Base-by-base conservation (phyloP, 2,113 vertebrate genomes). In the Nannobrachium achirus region DNA sequence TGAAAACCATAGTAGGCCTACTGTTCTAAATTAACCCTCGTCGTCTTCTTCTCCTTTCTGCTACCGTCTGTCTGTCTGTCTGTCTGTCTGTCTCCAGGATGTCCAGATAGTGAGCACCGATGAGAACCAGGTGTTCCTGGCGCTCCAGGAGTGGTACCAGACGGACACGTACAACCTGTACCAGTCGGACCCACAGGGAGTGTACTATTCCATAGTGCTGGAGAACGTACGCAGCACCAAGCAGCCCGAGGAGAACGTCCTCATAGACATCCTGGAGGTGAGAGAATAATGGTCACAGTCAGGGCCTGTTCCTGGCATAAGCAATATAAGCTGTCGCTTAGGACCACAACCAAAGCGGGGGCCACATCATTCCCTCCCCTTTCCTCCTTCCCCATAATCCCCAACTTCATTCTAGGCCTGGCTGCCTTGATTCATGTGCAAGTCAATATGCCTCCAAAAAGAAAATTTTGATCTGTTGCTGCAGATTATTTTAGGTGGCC, bases 121-220 rank as follows among this genome's bases (percentile, higher is more conserved):
- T 9, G 96, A 97, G 86, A 94, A 88, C 84, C 96, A 98, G 76
- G 98, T 99, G 53, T 94, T 99, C 69, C 93, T 98, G 64, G 98
- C 98, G 1, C 92, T 98, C 20, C 96, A 96, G 86, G 98, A 99
- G 84, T 99, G 98, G 98, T 91, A 98, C 89, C 97, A 99, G 88
- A 91, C 86, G 0, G 97, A 99, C 86, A 98, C 96, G 0, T 99
- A 98, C 78, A 98, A 97, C 87, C 92, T 99, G 76, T 99, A 99
- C 91, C 94, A 96, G 88, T 99, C 98, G 0, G 98, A 99, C 78
- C 90, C 91, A 0, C 94, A 94, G 16, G 98, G 98, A 0, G 84
- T 95, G 60, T 95, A 84, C 82, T 98, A 98, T 72, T 93, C 95
- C 0, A 90, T 99, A 10, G 75, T 95, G 19, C 90, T 99, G 83